These are phyloP conservation scores for Liolophura sinensis DNA, from an alignment of 1,140 invertebrate genomes.

Conservation along the genomic window DNA sequence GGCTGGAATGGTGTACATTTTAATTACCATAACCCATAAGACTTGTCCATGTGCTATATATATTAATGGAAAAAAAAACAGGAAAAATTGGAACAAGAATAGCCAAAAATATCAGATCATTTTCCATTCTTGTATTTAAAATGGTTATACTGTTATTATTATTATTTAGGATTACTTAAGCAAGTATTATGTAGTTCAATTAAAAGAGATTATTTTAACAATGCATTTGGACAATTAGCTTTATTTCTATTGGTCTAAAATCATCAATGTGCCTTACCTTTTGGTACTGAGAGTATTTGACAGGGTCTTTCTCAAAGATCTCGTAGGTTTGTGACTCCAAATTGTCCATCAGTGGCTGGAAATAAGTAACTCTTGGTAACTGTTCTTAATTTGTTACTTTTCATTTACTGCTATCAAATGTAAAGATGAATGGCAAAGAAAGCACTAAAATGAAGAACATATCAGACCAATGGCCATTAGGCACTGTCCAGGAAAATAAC, in stretches of 20 bases:
- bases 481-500: too few relatives aligned
- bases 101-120: too few relatives aligned
- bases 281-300: constrained; percentile 95
- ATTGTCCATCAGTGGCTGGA: constrained; percentile 92
- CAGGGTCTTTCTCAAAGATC: constrained; percentile 97
- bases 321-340: constrained; percentile 95
- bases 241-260: neutral
- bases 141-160: constrained; percentile 28
- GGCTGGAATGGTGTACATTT: too few relatives aligned
- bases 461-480: too few relatives aligned
- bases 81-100: too few relatives aligned
- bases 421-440: too few relatives aligned
- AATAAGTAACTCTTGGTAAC: neutral
- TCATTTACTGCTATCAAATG: too few relatives aligned
- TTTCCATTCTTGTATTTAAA: neutral
- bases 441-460: too few relatives aligned
- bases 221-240: neutral
- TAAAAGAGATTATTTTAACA: constrained; percentile 1
- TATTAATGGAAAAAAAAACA: too few relatives aligned
- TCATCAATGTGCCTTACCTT: constrained; percentile 61
- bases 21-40: too few relatives aligned
- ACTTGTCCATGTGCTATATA: too few relatives aligned
- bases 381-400: too few relatives aligned
- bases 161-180: constrained; percentile 60
- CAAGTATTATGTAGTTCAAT: constrained; percentile 3